These are phyloP conservation scores for Diaphora mendica DNA, from an alignment of 2,888 invertebrate species.

Conservation along the genomic window DNA sequence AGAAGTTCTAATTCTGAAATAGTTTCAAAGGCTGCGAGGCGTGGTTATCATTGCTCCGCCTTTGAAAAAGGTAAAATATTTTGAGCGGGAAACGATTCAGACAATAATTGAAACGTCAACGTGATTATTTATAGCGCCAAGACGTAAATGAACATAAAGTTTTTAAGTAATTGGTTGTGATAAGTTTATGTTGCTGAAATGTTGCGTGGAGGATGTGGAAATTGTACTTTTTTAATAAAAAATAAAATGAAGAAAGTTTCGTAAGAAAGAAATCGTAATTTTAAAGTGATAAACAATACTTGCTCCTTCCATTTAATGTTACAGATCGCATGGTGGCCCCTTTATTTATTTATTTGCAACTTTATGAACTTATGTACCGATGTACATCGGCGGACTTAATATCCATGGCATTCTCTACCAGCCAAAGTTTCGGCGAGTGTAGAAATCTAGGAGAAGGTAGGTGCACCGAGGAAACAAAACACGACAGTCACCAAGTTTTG, in stretches of 20 bases:
- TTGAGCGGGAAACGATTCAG: conserved; percentile 71
- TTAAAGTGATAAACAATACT: neutral
- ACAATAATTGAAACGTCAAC: conserved; percentile 83
- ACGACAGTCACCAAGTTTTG: too few relatives aligned
- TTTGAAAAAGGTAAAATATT: conserved; percentile 60
- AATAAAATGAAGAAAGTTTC: neutral
- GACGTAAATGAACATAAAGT: conserved; percentile 78
- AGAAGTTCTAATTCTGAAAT: conserved; percentile 61
- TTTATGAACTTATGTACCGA: too few relatives aligned
- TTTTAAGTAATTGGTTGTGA: conserved; percentile 81
- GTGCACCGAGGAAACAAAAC: too few relatives aligned
- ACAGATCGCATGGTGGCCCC: neutral
- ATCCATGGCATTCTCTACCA: too few relatives aligned
- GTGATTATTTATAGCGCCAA: conserved; percentile 79
- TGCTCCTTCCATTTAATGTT: neutral
- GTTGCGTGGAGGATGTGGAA: conserved; percentile 65
- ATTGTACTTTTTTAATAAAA: conserved; percentile 49
- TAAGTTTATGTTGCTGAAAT: conserved; percentile 73
- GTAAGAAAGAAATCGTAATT: neutral
- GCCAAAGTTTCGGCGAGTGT: too few relatives aligned
- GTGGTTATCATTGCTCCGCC: conserved; percentile 69
- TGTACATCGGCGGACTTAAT: too few relatives aligned
- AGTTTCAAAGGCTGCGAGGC: conserved; percentile 62
- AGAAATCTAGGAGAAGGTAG: too few relatives aligned
- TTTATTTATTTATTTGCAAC: neutral